Conservation (phyloP, 37 sponge, comb jelly and placozoan species). For the Theonella swinhoei region DNA sequence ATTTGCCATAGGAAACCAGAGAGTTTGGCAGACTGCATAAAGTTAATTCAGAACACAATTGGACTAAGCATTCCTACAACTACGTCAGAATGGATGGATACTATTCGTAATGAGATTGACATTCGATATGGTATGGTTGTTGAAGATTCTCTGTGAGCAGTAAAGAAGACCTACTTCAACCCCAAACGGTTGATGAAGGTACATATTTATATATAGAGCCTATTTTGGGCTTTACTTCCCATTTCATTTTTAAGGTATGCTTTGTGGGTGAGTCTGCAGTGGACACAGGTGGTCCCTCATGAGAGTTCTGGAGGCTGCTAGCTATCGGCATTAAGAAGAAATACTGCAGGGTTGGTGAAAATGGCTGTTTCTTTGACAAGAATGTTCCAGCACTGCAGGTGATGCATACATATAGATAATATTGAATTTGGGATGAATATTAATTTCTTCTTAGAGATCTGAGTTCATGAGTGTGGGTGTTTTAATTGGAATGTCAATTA, state of each 20-base stretch:
- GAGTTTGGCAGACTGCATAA: background rate
- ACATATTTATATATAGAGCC: background rate
- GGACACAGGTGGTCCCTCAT: slow-evolving; percentile 23
- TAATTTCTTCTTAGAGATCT: background rate
- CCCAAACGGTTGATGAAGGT: slow-evolving; percentile 2
- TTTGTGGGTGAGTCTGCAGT: slow-evolving; percentile 37
- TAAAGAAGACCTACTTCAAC: background rate
- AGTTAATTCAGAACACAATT: background rate
- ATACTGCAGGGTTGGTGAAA: slow-evolving; percentile 13
- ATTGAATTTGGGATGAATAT: too few species aligned
- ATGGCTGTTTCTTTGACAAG: background rate
- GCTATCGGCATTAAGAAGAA: background rate
- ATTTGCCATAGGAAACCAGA: too few species aligned
- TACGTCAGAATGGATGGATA: background rate
- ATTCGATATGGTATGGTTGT: background rate
- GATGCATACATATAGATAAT: background rate
- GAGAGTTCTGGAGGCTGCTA: slow-evolving; percentile 28
- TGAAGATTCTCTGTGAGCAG: slow-evolving; percentile 3
- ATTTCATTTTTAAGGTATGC: background rate
- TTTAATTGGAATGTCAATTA: slow-evolving; percentile 17
- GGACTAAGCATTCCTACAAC: background rate
- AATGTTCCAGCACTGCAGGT: slow-evolving; percentile 17
- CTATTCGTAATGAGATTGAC: background rate
- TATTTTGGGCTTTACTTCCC: background rate
- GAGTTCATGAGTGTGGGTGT: slow-evolving; percentile 27